Conservation (phyloP, 2,113 vertebrate genomes). For the Dryoscopus gambensis region DNA sequence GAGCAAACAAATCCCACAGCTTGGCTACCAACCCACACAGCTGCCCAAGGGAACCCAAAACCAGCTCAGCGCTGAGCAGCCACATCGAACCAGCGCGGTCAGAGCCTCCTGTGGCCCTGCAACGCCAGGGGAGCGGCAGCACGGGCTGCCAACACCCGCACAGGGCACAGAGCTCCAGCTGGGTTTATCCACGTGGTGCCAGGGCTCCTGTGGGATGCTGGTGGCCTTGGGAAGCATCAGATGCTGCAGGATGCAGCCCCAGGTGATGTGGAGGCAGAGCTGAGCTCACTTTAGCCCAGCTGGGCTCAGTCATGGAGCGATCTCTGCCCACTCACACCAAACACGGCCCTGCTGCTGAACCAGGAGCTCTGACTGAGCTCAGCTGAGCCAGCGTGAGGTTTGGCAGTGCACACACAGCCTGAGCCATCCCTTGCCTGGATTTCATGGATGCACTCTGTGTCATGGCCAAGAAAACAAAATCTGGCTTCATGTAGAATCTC, state of each 20-base stretch:
- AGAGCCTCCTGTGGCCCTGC: background rate
- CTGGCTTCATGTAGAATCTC: background rate
- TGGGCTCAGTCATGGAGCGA: background rate
- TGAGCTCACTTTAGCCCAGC: background rate
- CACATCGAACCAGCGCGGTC: accelerated
- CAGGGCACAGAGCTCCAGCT: background rate
- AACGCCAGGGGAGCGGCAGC: background rate
- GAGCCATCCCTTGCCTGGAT: background rate
- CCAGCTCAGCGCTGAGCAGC: background rate
- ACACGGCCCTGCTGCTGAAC: background rate
- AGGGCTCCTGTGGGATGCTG: background rate
- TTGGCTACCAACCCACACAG: background rate
- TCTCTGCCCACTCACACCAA: background rate
- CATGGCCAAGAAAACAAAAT: background rate
- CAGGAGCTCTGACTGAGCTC: background rate
- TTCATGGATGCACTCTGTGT: background rate
- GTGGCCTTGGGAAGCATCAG: accelerated
- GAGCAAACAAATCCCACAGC: background rate
- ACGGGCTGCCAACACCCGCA: background rate
- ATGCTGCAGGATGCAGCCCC: background rate
- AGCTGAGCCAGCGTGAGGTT: background rate
- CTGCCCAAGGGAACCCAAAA: background rate
- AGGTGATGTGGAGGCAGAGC: background rate
- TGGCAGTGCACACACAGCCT: background rate
- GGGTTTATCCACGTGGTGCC: accelerated